Conservation (phyloP, 2,113 vertebrate genomes). For the Gopherus evgoodei region DNA sequence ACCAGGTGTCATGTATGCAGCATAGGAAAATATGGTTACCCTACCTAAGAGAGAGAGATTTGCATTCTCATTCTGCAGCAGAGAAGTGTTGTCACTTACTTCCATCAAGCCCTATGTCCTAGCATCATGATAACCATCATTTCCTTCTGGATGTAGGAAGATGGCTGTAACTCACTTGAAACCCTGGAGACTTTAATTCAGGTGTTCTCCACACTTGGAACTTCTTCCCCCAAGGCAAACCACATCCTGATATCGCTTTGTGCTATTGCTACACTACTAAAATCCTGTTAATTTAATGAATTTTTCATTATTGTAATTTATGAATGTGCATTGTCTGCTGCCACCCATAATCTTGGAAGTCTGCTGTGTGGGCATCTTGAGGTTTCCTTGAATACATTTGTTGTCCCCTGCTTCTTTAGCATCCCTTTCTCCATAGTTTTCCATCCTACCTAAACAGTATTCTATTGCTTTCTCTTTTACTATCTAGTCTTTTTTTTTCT, state of each 20-base stretch:
- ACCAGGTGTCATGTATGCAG: too few species aligned
- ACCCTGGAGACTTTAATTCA: too few species aligned
- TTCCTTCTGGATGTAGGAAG: not conserved
- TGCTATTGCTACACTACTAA: not conserved
- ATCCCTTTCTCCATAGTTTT: not conserved
- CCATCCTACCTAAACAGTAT: not conserved
- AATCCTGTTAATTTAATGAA: not conserved
- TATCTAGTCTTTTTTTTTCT: not conserved
- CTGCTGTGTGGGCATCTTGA: not conserved
- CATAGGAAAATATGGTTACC: too few species aligned
- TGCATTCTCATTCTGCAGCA: too few species aligned
- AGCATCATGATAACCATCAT: not conserved
- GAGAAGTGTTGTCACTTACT: not conserved
- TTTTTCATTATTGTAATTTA: too few species aligned
- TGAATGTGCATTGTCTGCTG: too few species aligned
- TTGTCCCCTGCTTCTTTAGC: slow-evolving; percentile 13
- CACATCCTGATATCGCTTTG: not conserved
- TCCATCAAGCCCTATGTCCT: not conserved
- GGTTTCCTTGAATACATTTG: not conserved
- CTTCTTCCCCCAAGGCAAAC: not conserved
- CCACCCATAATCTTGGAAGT: not conserved
- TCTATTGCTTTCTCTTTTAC: not conserved
- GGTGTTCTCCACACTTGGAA: too few species aligned
- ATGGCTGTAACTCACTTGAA: too few species aligned
- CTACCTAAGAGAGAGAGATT: too few species aligned